Evolutionary conservation across 2,888 invertebrate genomes (phyloP).

Genomic region (Aphelenchoides bicaudatus): DNA sequence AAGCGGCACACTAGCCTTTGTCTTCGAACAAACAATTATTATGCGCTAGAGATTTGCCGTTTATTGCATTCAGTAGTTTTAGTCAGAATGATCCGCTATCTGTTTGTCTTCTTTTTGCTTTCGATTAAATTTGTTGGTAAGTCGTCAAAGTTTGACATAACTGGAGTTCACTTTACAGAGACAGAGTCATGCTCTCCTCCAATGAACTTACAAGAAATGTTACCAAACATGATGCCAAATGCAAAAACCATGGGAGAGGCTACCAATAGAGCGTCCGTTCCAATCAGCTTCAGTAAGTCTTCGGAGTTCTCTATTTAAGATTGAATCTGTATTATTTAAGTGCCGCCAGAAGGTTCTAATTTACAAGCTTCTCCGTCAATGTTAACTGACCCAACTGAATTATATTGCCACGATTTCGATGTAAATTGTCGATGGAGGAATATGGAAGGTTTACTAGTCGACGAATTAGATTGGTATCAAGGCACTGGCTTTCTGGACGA

Average conservation of each 20-base stretch:
- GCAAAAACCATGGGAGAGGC: not conserved
- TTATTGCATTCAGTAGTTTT: too few relatives aligned
- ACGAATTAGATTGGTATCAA: constrained; percentile 57
- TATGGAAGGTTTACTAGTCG: constrained; percentile 55
- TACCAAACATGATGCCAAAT: not conserved
- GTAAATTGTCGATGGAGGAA: constrained; percentile 54
- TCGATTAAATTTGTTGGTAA: too few relatives aligned
- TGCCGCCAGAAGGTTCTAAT: too few relatives aligned
- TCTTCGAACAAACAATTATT: too few relatives aligned
- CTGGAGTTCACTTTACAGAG: not conserved
- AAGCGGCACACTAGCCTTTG: too few relatives aligned
- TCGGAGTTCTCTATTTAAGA: too few relatives aligned
- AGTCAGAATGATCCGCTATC: too few relatives aligned
- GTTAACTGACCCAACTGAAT: constrained; percentile 30
- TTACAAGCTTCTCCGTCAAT: constrained; percentile 1
- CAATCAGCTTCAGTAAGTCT: too few relatives aligned
- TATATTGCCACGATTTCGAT: constrained; percentile 53
- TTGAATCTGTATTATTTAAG: too few relatives aligned
- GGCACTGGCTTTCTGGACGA: constrained; percentile 53
- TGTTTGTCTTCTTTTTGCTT: too few relatives aligned
- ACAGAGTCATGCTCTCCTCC: not conserved
- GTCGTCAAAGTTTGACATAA: not conserved
- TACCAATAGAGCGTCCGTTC: not conserved
- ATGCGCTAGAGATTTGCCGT: too few relatives aligned
- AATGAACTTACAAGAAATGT: constrained; percentile 12